These are phyloP conservation scores for Ciconia nigra DNA, from an alignment of 2,797 vertebrate species.

Conservation along the genomic window DNA sequence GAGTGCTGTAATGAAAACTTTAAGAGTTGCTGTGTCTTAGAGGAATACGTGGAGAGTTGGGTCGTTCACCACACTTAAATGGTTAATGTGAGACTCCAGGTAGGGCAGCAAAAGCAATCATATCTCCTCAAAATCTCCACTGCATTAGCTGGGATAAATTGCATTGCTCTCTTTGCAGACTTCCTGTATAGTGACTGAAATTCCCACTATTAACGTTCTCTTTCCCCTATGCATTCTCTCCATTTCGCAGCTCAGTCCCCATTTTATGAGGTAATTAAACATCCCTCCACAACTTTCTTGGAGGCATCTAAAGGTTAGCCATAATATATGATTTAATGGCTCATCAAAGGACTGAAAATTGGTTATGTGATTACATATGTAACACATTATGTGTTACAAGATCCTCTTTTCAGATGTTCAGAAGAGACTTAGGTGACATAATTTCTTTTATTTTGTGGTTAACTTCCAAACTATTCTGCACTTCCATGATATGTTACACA, in stretches of 20 bases:
- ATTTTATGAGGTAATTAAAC: background rate
- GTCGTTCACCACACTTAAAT: background rate
- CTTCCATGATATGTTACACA: background rate
- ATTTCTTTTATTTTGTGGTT: background rate
- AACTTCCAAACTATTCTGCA: background rate
- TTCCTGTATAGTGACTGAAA: background rate
- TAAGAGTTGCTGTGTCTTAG: background rate
- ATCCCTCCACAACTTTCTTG: background rate
- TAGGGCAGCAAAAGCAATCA: background rate
- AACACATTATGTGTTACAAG: no score
- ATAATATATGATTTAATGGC: background rate
- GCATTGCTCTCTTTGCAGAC: background rate
- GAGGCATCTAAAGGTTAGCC: background rate
- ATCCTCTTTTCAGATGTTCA: background rate
- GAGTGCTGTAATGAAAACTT: background rate
- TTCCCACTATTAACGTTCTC: background rate
- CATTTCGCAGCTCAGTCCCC: background rate
- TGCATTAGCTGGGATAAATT: background rate
- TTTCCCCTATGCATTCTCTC: background rate
- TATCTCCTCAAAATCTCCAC: background rate
- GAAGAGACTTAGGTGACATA: background rate
- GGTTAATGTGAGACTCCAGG: background rate
- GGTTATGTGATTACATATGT: background rate
- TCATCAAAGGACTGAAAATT: background rate
- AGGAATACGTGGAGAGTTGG: background rate